phyloP scores from a whole-genome alignment of 2,113 vertebrate genomes.

The Labrus mixtus region DNA sequence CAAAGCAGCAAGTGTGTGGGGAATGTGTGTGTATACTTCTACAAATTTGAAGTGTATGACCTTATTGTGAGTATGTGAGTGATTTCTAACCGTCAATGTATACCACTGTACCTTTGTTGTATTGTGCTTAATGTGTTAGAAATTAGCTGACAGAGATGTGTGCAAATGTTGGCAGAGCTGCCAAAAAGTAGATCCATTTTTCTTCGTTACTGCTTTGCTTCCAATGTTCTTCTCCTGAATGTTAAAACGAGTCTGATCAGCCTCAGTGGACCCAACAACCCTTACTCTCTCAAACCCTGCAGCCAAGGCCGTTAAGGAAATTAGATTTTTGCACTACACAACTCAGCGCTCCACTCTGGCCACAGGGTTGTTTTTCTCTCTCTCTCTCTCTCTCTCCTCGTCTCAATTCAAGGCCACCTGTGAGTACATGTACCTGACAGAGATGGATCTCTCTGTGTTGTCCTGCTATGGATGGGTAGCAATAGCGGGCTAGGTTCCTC shows the following conservation, averaged over 20 bases:
- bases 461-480: slow-evolving; percentile 24
- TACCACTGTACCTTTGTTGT: neutral
- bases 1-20: slow-evolving; percentile 54
- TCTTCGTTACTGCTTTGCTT: slow-evolving; percentile 8
- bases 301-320: slow-evolving; percentile 51
- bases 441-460: slow-evolving; percentile 55
- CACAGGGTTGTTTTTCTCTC: slow-evolving; percentile 28
- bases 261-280: slow-evolving; percentile 27
- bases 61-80: slow-evolving; percentile 18
- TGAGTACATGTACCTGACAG: slow-evolving; percentile 58
- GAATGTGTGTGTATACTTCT: slow-evolving; percentile 30
- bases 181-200: slow-evolving; percentile 15
- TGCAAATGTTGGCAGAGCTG: slow-evolving; percentile 3
- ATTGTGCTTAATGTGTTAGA: slow-evolving; percentile 6
- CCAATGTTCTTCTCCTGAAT: slow-evolving; percentile 18
- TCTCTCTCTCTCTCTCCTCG: neutral
- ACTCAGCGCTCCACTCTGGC: slow-evolving; percentile 23
- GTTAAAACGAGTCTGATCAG: slow-evolving; percentile 19
- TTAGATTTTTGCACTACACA: slow-evolving; percentile 43
- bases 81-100: neutral
- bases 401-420: slow-evolving; percentile 58
- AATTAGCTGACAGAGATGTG: slow-evolving; percentile 1
- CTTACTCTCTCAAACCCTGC: slow-evolving; percentile 25
- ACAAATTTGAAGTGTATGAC: slow-evolving; percentile 15
- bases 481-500: slow-evolving; percentile 20